These are phyloP conservation scores for Craseonycteris thonglongyai DNA, from an alignment of 2,113 vertebrate genomes.

Conservation along the genomic window DNA sequence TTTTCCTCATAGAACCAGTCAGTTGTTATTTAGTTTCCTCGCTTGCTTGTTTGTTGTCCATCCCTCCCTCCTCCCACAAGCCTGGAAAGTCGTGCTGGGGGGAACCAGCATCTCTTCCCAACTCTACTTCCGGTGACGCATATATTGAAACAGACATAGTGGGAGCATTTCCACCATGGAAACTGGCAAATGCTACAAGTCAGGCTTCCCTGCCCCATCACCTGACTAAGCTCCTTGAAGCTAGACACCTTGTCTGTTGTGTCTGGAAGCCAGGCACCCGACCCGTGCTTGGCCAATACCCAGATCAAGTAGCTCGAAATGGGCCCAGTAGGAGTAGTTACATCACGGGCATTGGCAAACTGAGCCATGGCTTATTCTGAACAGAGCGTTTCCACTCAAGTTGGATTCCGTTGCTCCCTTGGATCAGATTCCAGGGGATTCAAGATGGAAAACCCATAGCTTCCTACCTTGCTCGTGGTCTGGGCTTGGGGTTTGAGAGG, in stretches of 20 bases:
- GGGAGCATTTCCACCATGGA: not conserved
- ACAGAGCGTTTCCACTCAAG: not conserved
- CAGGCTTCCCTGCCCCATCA: rapidly evolving
- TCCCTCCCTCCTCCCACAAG: no score
- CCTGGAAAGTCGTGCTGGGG: not conserved
- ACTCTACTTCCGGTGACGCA: rapidly evolving
- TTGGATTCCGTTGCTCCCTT: no score
- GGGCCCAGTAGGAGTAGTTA: not conserved
- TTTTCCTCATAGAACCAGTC: not conserved
- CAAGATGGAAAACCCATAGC: not conserved
- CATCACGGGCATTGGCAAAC: not conserved
- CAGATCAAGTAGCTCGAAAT: not conserved
- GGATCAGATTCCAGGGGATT: not conserved
- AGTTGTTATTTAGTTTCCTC: not conserved
- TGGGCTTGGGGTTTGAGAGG: not conserved
- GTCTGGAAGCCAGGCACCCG: not conserved
- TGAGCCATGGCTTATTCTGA: not conserved
- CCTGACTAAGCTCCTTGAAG: not conserved
- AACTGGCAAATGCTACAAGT: rapidly evolving
- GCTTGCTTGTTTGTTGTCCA: not conserved
- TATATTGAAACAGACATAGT: rapidly evolving
- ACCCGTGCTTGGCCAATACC: not conserved
- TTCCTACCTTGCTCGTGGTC: not conserved
- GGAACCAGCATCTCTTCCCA: not conserved
- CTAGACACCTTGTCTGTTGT: rapidly evolving